These are phyloP conservation scores for Villa cingulata DNA, from an alignment of 2,888 invertebrate genomes.

Conservation along the genomic window DNA sequence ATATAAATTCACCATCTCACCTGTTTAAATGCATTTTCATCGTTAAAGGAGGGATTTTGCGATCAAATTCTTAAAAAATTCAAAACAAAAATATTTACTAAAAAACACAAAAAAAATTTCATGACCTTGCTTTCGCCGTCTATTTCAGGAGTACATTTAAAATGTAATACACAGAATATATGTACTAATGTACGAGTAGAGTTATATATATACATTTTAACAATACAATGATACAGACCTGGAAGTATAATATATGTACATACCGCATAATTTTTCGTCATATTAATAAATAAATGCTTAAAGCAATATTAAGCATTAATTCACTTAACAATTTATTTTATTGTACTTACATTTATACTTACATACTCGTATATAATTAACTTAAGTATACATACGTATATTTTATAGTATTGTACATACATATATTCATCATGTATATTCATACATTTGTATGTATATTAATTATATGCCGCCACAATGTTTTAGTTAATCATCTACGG, in stretches of 20 bases:
- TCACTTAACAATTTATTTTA: background rate
- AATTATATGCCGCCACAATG: background rate
- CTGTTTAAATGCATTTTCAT: background rate
- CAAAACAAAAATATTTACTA: background rate
- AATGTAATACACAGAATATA: no score
- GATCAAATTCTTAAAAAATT: conserved; percentile 12
- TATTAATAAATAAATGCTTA: background rate
- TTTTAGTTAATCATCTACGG: conserved; percentile 1
- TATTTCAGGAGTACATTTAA: conserved; percentile 2
- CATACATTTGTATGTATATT: no score
- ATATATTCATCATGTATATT: no score
- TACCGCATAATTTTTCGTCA: conserved; percentile 5
- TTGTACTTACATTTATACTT: no score
- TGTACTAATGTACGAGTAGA: no score
- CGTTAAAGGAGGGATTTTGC: conserved; percentile 12
- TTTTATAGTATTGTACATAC: no score
- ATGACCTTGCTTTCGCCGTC: conserved; percentile 18
- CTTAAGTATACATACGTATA: no score
- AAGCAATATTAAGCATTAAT: background rate
- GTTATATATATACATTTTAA: no score
- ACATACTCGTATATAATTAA: no score
- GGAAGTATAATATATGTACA: no score
- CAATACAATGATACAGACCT: conserved; percentile 3
- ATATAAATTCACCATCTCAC: background rate
- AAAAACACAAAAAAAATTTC: conserved; percentile 5